Evolutionary conservation across 2,113 vertebrate species (phyloP).

Genomic region (Pituophis catenifer): DNA sequence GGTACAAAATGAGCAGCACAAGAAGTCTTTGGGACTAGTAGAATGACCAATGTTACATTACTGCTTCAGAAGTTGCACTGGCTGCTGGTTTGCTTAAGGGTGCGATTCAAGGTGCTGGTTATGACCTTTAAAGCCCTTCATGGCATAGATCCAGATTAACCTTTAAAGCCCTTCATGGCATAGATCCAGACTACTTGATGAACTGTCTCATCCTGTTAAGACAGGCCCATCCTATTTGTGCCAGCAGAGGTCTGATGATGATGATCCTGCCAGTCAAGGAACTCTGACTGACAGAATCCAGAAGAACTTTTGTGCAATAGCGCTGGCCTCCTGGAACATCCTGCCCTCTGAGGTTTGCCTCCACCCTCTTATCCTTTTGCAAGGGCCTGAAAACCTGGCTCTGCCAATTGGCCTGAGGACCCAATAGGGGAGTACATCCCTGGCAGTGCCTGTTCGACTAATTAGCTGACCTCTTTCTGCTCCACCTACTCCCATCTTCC

Average conservation of each 20-base stretch:
- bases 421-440: not conserved
- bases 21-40: not conserved
- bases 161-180: not conserved
- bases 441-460: not conserved
- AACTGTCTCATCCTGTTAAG: not conserved
- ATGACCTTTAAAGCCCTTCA: not conserved
- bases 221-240: not conserved
- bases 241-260: not conserved
- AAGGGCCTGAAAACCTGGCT: not conserved
- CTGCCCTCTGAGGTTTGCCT: not conserved
- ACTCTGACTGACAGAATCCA: not conserved
- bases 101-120: not conserved
- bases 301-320: not conserved
- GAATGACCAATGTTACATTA: not conserved
- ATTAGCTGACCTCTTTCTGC: not conserved
- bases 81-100: not conserved
- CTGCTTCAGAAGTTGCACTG: not conserved
- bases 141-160: not conserved
- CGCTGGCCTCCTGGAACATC: not conserved
- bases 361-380: not conserved
- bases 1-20: not conserved
- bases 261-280: not conserved
- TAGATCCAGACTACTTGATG: not conserved
- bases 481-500: not conserved
- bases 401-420: not conserved